Evolutionary conservation across 1,140 invertebrate species (phyloP), one percentile per base, ranked within the genome.

Genomic region (Anagrus nilaparvatae): DNA sequence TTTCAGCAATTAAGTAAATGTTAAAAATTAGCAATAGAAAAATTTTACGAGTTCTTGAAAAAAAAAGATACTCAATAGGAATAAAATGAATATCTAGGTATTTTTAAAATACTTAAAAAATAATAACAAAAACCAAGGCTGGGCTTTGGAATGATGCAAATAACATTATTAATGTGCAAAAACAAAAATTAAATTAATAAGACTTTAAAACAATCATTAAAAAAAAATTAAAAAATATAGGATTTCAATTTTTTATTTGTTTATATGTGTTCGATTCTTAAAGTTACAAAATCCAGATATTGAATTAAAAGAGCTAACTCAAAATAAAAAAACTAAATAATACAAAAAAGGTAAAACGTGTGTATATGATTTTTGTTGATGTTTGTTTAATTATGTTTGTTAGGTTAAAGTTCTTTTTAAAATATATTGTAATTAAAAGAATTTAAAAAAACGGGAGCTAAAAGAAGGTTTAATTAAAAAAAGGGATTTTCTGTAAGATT

Each of bases 101-200:
- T 21, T 24, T 18, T 31, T 38, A 32, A 27, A 28, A 36, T 13
- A 44, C 47, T 47, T 48, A 49, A 48, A 39, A 48, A 43, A 48
- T 51, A 51, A 44, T 44, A 31, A 46, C n/a, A n/a, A 48, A 56
- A 43, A 53, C 53, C 46, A 52, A 49, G 55, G 59, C 55, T 63
- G 60, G 61, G 60, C 59, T 62, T 63, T 54, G 53, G 56, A 53
- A 59, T 53, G 52, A 49, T 48, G 49, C 28, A 37, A 31, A 27
- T 31, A 50, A 46, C 28, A 49, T 39, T 34, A 44, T 40, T n/a
- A 38, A 39, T 40, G 47, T 47, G 40, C 39, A 45, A 47, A 42
- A 43, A 19, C 36, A 39, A 45, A 38, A 13, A 40, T 21, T 18
- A 25, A 36, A 43, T 21, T 10, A 34, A 43, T 24, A 34, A 32